Conservation (phyloP, 1,140 invertebrate species). For the Batillaria attramentaria region DNA sequence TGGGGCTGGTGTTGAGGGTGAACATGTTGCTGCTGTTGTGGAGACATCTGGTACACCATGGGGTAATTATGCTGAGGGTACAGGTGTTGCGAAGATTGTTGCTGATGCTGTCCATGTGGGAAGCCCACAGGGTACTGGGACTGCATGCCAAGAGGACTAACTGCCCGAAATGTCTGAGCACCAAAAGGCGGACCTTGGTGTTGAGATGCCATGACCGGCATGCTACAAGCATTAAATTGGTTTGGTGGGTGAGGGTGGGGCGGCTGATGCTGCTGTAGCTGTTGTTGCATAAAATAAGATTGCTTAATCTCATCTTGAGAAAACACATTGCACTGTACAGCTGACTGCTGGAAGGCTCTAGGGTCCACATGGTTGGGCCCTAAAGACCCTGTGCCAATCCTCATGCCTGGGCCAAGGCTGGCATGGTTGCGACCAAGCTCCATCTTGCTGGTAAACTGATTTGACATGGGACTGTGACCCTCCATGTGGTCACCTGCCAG, state of each 20-base stretch:
- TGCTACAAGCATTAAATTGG: neutral
- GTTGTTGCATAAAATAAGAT: constrained; percentile 31
- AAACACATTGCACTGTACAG: constrained; percentile 18
- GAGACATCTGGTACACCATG: constrained; percentile 16
- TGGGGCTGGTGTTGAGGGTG: neutral
- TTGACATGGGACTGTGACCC: constrained; percentile 39
- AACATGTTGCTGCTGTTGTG: constrained; percentile 3
- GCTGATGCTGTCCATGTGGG: constrained; percentile 3
- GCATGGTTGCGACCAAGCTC: constrained; percentile 36
- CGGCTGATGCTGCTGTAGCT: constrained; percentile 25
- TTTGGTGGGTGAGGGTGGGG: neutral
- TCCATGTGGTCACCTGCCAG: constrained; percentile 32
- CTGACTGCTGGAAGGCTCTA: neutral
- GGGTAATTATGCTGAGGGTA: constrained; percentile 17
- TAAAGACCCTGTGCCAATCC: neutral
- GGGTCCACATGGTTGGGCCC: constrained; percentile 11
- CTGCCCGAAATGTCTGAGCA: neutral
- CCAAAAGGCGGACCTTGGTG: neutral
- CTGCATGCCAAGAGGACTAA: constrained; percentile 7
- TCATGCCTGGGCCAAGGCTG: neutral
- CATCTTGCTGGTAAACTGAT: constrained; percentile 39
- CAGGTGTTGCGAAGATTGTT: neutral
- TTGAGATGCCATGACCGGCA: constrained; percentile 7
- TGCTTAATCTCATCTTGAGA: constrained; percentile 28
- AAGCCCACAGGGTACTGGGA: constrained; percentile 17